phyloP scores from a whole-genome alignment of 2,888 invertebrate species.

The Dichetophora obliterata region DNA sequence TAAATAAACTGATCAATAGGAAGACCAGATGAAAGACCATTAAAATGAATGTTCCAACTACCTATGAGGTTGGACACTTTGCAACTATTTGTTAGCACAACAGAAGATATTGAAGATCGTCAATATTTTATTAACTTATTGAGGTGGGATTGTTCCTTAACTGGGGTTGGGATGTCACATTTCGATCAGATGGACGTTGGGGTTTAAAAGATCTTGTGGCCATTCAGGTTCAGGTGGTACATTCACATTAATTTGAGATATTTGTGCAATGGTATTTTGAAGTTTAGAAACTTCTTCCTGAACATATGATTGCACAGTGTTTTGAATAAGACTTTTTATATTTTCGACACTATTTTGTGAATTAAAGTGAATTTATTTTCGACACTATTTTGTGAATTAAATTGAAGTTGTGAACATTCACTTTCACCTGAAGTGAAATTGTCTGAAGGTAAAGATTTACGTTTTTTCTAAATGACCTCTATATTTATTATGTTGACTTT shows the following conservation, averaged over 20 bases:
- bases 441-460: too few relatives aligned
- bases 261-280: constrained; percentile 24
- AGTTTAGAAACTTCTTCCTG: too few relatives aligned
- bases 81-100: constrained; percentile 9
- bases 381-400: too few relatives aligned
- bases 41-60: constrained; percentile 8
- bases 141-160: background rate
- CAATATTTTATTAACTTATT: background rate
- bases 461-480: too few relatives aligned
- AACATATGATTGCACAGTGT: too few relatives aligned
- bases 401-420: background rate
- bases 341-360: background rate
- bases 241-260: constrained; percentile 3
- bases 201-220: constrained; percentile 5
- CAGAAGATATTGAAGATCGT: constrained; percentile 16
- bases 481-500: too few relatives aligned
- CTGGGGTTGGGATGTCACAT: too few relatives aligned
- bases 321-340: background rate
- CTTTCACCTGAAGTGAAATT: background rate
- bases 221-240: constrained; percentile 10
- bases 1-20: too few relatives aligned
- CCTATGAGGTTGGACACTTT: constrained; percentile 19
- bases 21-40: too few relatives aligned
- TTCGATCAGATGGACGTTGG: too few relatives aligned
- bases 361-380: too few relatives aligned